A percentile compares a stretch with the other conserved stretches of the same genome.
phyloP scores from a whole-genome alignment of 2,113 vertebrate species.

The Chloropsis hardwickii region DNA sequence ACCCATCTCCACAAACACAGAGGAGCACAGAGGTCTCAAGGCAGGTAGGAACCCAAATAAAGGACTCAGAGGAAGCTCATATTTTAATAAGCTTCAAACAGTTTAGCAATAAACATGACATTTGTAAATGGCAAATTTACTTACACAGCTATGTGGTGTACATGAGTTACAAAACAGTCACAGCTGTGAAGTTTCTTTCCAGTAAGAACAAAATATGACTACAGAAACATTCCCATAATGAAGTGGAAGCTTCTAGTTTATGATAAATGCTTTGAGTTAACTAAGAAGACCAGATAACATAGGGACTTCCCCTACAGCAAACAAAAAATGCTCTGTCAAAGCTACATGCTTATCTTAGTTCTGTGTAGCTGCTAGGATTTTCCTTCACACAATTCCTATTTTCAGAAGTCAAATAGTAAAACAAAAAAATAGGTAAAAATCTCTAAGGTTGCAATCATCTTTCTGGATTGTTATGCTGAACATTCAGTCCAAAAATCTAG shows the following conservation, averaged over 20 bases:
- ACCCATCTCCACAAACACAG: neutral
- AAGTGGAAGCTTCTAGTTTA: neutral
- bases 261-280: neutral
- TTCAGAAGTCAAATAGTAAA: neutral
- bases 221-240: neutral
- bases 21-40: neutral
- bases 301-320: neutral
- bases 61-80: neutral
- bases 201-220: neutral
- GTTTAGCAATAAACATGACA: neutral
- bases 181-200: neutral
- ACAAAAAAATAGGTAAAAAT: neutral
- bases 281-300: neutral
- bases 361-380: neutral
- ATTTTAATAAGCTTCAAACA: neutral
- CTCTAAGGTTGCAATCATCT: neutral
- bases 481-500: neutral
- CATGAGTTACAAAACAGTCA: neutral
- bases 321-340: neutral
- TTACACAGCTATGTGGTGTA: neutral
- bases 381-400: neutral
- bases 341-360: neutral
- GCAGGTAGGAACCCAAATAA: neutral
- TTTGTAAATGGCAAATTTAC: neutral
- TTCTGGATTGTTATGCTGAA: neutral